Evolutionary conservation across 2,888 invertebrate genomes (phyloP), one percentile per base, ranked within the genome.

Genomic region (Macropis europaea): DNA sequence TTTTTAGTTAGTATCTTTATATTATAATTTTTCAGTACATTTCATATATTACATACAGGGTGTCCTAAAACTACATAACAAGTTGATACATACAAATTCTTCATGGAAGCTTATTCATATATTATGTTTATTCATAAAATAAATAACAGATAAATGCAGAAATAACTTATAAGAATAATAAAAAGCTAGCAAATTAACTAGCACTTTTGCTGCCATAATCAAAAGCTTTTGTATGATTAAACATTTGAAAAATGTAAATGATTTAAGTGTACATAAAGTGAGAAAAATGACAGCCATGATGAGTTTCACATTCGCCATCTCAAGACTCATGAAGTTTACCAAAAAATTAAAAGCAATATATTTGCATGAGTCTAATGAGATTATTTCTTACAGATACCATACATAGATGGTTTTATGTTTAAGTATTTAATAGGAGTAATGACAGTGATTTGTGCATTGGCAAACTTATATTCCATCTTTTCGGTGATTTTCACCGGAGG

Each of bases 401-500:
- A 91, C 91, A 92, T 93, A 91, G 93, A 91, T 90, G 92, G 93
- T 90, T 91, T 95, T 92, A 92, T 94, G 91, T 91, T 95, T 90
- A 95, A 95, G 91, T 95, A 94, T 92, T 92, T 94, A 89, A 93
- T 96, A 92, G 94, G 94, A 88, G 90, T 94, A 90, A 93, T 93
- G 91, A 95, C 96, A 88, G 90, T 95, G 90, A 90, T 93, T 87
- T 94, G 94, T 91, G 93, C 95, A 86, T 90, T 93, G 89, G 92
- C 94, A 91, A 93, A 95, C 86, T 91, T 95, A 88, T 94, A 93
- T 90, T 92, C 94, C 90, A 94, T 95, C 90, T 93, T 94, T 90
- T 93, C 93, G 86, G 91, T 93, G 85, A 92, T 93, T 88, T 92
- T 92, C 89, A 92, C 93, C 91, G 96, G 97, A 90, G 99, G 99